phyloP scores from a whole-genome alignment of 1,140 invertebrate species.

The Bombus waltoni region DNA sequence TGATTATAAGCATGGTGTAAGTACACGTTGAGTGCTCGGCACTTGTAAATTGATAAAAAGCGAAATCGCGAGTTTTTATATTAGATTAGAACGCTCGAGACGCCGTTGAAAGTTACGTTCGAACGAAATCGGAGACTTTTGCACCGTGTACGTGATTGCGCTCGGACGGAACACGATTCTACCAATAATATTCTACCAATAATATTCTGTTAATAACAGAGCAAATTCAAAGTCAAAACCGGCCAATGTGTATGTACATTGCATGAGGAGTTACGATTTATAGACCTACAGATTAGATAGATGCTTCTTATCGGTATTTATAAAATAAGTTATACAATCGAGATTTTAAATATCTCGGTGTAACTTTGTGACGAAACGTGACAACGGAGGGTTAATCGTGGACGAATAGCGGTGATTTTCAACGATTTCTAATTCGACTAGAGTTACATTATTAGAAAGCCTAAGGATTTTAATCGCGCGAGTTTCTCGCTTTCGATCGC shows the following conservation, averaged over 20 bases:
- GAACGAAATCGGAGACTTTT: neutral
- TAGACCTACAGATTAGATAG: neutral
- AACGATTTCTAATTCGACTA: slow-evolving; percentile 36
- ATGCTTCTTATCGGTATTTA: slow-evolving; percentile 23
- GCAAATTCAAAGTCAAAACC: neutral
- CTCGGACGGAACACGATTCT: neutral
- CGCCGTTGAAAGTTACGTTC: neutral
- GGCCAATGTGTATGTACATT: neutral
- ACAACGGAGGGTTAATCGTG: neutral
- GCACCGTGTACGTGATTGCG: rapidly evolving
- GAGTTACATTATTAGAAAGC: slow-evolving; percentile 41
- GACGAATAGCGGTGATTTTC: neutral
- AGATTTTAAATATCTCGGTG: neutral
- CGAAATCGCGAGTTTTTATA: neutral
- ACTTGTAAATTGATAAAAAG: slow-evolving; percentile 24
- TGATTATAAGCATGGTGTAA: neutral
- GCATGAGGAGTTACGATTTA: neutral
- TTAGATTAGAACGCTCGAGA: neutral
- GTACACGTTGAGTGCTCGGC: neutral
- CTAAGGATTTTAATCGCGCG: neutral
- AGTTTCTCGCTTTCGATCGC: neutral
- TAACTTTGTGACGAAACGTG: slow-evolving; percentile 4
- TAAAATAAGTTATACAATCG: slow-evolving; percentile 12
- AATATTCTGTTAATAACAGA: neutral
- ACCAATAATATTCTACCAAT: neutral